Evolutionary conservation across 1,140 invertebrate species (phyloP).

Genomic region (Lasioglossum albipes): DNA sequence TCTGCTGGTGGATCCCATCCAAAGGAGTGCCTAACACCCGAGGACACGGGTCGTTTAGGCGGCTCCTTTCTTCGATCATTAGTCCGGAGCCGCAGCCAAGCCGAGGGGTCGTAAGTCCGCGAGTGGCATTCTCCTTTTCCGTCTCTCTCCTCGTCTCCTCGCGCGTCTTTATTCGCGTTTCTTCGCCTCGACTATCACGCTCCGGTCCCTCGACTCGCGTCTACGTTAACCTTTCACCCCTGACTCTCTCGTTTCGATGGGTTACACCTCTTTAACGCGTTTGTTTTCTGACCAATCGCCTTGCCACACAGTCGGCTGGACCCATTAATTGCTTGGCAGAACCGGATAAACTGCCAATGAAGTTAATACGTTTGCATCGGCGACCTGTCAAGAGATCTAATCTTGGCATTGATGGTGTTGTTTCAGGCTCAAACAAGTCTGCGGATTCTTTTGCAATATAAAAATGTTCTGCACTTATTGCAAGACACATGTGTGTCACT

Average conservation of each 20-base stretch:
- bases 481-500: too few species aligned
- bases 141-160: conserved; percentile 32
- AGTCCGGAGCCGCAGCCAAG: conserved; percentile 66
- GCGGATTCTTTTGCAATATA: too few species aligned
- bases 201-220: conserved; percentile 33
- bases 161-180: conserved; percentile 55
- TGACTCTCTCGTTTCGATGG: not conserved
- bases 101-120: conserved; percentile 59
- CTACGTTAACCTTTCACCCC: conserved; percentile 18
- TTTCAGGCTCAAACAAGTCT: too few species aligned
- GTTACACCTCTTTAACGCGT: conserved; percentile 15
- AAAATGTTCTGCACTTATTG: too few species aligned
- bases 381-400: too few species aligned
- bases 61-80: conserved; percentile 79
- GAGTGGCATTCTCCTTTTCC: conserved; percentile 52
- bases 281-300: not conserved
- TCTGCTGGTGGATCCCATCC: conserved; percentile 53
- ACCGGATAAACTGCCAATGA: too few species aligned
- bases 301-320: too few species aligned
- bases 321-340: too few species aligned
- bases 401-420: too few species aligned
- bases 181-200: conserved; percentile 16
- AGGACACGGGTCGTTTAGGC: conserved; percentile 79
- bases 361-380: too few species aligned
- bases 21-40: conserved; percentile 73